These are phyloP conservation scores for Emberiza fucata DNA, from an alignment of 2,113 vertebrate species.

Conservation along the genomic window DNA sequence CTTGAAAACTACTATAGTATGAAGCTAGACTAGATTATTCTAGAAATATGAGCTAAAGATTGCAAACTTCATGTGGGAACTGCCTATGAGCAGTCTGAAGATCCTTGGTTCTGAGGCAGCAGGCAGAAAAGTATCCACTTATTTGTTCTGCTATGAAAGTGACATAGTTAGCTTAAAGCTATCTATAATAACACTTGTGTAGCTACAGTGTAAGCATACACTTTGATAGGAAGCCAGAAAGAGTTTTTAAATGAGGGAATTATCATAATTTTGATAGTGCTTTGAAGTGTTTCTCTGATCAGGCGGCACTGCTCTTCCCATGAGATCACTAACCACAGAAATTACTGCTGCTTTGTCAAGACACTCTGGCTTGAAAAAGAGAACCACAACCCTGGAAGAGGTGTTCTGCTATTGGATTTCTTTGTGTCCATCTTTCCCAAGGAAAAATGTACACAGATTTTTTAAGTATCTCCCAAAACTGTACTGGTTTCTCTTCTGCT, in stretches of 20 bases:
- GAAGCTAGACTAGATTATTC: not conserved
- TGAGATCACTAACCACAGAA: conserved; percentile 10
- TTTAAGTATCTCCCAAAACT: not conserved
- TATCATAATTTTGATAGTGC: conserved; percentile 47
- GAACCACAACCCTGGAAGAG: not conserved
- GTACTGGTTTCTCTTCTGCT: not conserved
- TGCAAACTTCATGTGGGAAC: not conserved
- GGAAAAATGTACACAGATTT: not conserved
- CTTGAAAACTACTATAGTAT: not conserved
- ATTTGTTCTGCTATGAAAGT: conserved; percentile 4
- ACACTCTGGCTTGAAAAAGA: not conserved
- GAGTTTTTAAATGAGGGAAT: conserved; percentile 45
- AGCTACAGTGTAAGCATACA: not conserved
- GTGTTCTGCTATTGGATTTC: not conserved
- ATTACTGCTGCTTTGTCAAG: not conserved
- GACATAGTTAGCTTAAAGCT: conserved; percentile 25
- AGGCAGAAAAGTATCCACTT: not conserved
- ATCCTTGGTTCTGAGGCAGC: not conserved
- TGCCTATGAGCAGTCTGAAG: not conserved
- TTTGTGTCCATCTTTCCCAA: not conserved
- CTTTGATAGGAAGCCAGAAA: conserved; percentile 43
- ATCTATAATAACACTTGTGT: conserved; percentile 19
- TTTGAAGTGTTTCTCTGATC: conserved; percentile 59
- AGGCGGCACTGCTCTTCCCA: not conserved
- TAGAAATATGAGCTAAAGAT: not conserved